These are phyloP conservation scores for Sialis fuliginosa DNA, from an alignment of 2,888 invertebrate genomes.

Conservation along the genomic window DNA sequence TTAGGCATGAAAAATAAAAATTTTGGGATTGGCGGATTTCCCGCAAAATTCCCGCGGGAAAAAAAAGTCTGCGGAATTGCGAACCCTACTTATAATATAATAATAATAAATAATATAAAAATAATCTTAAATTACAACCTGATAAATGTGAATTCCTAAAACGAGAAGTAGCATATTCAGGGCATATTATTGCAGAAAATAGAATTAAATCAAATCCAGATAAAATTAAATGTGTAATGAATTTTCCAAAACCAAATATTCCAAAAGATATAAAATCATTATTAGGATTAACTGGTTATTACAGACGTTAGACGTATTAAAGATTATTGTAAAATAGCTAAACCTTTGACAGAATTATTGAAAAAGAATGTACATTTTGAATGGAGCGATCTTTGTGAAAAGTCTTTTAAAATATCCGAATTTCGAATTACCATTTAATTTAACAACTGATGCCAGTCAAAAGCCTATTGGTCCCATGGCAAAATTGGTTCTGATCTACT, in stretches of 20 bases:
- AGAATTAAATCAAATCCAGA: slow-evolving; percentile 15
- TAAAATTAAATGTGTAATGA: slow-evolving; percentile 11
- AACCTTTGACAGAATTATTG: slow-evolving; percentile 11
- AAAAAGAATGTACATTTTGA: slow-evolving; percentile 6
- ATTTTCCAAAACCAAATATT: slow-evolving; percentile 14
- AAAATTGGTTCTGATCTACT: slow-evolving; percentile 1
- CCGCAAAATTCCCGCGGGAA: too few species aligned
- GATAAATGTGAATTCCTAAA: slow-evolving; percentile 11
- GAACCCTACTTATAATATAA: too few species aligned
- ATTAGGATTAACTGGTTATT: slow-evolving; percentile 14
- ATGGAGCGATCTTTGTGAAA: slow-evolving; percentile 12
- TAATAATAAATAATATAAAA: too few species aligned
- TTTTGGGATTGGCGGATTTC: too few species aligned
- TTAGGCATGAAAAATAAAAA: too few species aligned
- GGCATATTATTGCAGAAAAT: slow-evolving; percentile 15
- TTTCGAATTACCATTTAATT: neutral
- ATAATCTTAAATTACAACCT: slow-evolving; percentile 9
- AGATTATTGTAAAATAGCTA: slow-evolving; percentile 10
- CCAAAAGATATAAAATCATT: slow-evolving; percentile 15
- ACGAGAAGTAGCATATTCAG: slow-evolving; percentile 14
- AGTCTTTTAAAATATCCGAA: slow-evolving; percentile 18
- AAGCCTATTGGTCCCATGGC: neutral
- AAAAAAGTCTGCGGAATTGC: too few species aligned
- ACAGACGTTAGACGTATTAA: slow-evolving; percentile 15
- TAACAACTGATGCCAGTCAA: neutral